Conservation (phyloP, 2,797 vertebrate species). For the Myoxocephalus aenaeus region DNA sequence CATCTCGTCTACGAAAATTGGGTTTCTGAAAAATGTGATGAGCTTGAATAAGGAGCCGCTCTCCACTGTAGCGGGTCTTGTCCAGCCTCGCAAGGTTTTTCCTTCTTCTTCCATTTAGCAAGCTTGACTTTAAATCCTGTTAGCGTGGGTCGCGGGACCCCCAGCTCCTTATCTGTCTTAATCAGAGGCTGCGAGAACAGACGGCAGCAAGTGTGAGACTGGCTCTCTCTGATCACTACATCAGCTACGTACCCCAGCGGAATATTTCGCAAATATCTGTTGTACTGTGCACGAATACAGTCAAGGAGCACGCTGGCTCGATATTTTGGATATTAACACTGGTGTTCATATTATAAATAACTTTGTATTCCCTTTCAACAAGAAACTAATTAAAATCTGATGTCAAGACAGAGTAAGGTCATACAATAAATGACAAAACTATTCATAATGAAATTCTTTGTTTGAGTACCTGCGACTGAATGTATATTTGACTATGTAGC, state of each 20-base stretch:
- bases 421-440: neutral
- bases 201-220: conserved; percentile 42
- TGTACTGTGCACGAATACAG: conserved; percentile 29
- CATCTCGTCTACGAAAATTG: conserved; percentile 41
- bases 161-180: conserved; percentile 91
- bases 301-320: conserved; percentile 2
- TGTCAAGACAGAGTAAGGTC: neutral
- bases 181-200: conserved; percentile 83
- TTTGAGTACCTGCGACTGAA: neutral
- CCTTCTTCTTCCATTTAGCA: conserved; percentile 86
- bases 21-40: conserved; percentile 51
- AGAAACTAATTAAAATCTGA: no score
- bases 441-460: neutral
- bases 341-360: neutral
- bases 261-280: conserved; percentile 55
- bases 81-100: conserved; percentile 40
- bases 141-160: conserved; percentile 87
- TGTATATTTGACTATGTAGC: neutral
- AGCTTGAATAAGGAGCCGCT: conserved; percentile 51
- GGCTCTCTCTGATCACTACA: conserved; percentile 55
- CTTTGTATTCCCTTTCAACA: neutral
- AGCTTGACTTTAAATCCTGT: conserved; percentile 90
- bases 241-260: conserved; percentile 42
- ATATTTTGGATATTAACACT: no score
- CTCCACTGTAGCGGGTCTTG: conserved; percentile 53